phyloP scores from a whole-genome alignment of 2,888 invertebrate genomes.

The Amphipoea lucens region DNA sequence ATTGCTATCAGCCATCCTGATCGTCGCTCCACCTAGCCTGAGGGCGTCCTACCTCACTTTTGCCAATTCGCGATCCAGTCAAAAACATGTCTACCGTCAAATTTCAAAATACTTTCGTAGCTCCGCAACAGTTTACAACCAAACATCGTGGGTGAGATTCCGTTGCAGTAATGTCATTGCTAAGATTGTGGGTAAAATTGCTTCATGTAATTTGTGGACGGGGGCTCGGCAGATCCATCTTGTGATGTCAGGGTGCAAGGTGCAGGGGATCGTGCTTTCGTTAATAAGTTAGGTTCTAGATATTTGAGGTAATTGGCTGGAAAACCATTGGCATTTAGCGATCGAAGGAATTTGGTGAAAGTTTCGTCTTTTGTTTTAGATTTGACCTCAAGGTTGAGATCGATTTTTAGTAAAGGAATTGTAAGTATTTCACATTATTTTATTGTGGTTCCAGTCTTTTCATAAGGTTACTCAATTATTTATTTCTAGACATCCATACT shows the following conservation, averaged over 20 bases:
- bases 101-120: constrained; percentile 56
- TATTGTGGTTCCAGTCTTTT: not conserved
- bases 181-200: constrained; percentile 87
- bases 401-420: not conserved
- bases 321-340: constrained; percentile 62
- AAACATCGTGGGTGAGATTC: constrained; percentile 81
- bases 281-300: constrained; percentile 72
- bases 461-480: no score
- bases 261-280: constrained; percentile 66
- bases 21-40: no score
- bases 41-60: no score
- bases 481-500: not conserved
- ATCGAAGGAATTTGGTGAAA: constrained; percentile 47
- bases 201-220: constrained; percentile 85
- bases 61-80: no score
- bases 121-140: constrained; percentile 74
- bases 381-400: not conserved
- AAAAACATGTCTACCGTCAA: no score
- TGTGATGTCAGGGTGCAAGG: constrained; percentile 73
- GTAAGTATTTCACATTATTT: not conserved
- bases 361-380: constrained; percentile 38
- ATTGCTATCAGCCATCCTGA: no score
- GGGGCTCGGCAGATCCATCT: constrained; percentile 81
- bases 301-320: constrained; percentile 69
- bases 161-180: constrained; percentile 85